Conservation (phyloP, 1,140 invertebrate genomes). For the Drosophila tani region DNA sequence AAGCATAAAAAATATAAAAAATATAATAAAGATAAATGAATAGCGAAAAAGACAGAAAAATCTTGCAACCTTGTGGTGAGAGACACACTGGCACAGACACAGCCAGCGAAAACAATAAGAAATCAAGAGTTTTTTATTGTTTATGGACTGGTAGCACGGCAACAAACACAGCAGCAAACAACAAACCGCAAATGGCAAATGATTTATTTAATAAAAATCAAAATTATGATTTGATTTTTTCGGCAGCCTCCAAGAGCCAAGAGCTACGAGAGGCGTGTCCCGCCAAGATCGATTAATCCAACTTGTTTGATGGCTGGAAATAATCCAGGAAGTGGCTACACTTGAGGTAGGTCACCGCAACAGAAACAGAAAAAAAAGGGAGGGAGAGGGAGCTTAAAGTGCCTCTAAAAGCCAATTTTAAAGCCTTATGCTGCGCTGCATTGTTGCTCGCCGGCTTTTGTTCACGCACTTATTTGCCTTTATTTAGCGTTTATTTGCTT, state of each 20-base stretch:
- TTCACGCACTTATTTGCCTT: slow-evolving; percentile 78
- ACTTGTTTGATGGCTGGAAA: slow-evolving; percentile 30
- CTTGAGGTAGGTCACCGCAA: slow-evolving; percentile 66
- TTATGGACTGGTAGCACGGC: slow-evolving; percentile 47
- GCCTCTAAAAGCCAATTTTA: slow-evolving; percentile 65
- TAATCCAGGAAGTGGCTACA: slow-evolving; percentile 67
- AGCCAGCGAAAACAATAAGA: slow-evolving; percentile 40
- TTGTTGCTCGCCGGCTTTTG: slow-evolving; percentile 64
- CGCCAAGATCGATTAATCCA: slow-evolving; percentile 61
- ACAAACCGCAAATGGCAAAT: slow-evolving; percentile 63
- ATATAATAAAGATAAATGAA: slow-evolving; percentile 49
- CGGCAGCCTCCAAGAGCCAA: slow-evolving; percentile 61
- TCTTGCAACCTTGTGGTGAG: slow-evolving; percentile 71
- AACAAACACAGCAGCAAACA: slow-evolving; percentile 27
- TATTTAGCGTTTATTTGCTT: slow-evolving; percentile 75
- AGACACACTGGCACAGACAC: slow-evolving; percentile 59
- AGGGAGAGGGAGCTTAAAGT: slow-evolving; percentile 24
- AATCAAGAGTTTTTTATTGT: slow-evolving; percentile 56
- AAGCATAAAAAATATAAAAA: slow-evolving; percentile 4
- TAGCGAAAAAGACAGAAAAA: slow-evolving; percentile 39
- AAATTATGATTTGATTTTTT: slow-evolving; percentile 61
- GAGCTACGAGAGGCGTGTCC: slow-evolving; percentile 63
- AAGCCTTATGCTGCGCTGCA: slow-evolving; percentile 51
- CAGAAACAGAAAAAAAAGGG: background rate
- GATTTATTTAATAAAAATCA: slow-evolving; percentile 72